Conservation (phyloP, 2,888 invertebrate genomes). For the Hyles lineata region DNA sequence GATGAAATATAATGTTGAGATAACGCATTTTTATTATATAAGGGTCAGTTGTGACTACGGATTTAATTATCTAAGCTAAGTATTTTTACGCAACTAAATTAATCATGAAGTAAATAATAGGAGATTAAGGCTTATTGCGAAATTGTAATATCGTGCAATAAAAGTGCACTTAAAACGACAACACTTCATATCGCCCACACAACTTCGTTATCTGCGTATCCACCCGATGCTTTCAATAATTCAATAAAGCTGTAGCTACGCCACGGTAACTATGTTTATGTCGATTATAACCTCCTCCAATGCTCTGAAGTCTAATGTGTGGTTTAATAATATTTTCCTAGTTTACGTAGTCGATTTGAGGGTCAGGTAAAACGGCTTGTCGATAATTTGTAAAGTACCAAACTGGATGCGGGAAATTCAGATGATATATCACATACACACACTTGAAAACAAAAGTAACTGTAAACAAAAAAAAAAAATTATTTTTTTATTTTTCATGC, state of each 20-base stretch:
- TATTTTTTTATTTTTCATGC: no score
- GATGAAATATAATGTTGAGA: no score
- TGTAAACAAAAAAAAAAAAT: no score
- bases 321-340: not conserved
- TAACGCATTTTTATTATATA: no score
- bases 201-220: not conserved
- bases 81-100: no score
- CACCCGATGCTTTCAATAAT: slow-evolving; percentile 11
- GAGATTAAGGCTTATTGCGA: no score
- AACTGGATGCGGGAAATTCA: not conserved
- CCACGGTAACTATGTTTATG: not conserved
- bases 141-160: not conserved
- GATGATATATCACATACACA: not conserved
- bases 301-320: not conserved
- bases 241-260: not conserved
- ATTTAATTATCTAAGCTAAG: no score
- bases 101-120: no score
- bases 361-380: not conserved
- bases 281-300: not conserved
- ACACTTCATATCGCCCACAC: slow-evolving; percentile 20
- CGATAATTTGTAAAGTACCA: not conserved
- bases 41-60: no score
- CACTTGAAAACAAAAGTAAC: not conserved
- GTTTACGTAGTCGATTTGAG: not conserved
- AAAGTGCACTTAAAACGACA: slow-evolving; percentile 29